Evolutionary conservation across 2,888 invertebrate genomes (phyloP).

Genomic region (Subacronicta megacephala): DNA sequence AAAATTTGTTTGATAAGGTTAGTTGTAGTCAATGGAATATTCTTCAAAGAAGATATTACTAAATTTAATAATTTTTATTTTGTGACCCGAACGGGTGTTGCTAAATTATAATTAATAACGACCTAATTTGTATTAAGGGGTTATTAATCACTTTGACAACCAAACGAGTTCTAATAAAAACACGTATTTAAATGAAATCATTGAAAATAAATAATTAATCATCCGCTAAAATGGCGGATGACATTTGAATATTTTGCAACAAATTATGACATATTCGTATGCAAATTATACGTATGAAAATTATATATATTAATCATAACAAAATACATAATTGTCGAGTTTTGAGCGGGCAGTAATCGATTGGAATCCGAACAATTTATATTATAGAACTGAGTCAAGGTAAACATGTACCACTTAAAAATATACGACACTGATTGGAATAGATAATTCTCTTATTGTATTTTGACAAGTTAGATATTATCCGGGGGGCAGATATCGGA

Average conservation of each 20-base stretch:
- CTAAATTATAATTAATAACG: too few species aligned
- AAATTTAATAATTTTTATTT: too few species aligned
- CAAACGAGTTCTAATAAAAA: not conserved
- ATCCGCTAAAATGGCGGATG: conserved; percentile 1
- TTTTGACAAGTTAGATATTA: conserved; percentile 34
- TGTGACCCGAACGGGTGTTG: too few species aligned
- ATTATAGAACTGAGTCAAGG: conserved; percentile 44
- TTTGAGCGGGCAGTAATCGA: conserved; percentile 5
- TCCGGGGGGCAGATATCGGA: not conserved
- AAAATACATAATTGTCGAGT: conserved; percentile 8
- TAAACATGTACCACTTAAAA: conserved; percentile 18
- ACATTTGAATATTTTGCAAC: conserved; percentile 17
- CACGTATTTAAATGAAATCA: conserved; percentile 13
- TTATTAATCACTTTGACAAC: too few species aligned
- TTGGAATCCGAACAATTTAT: conserved; percentile 30
- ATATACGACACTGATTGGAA: conserved; percentile 20
- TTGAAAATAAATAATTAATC: conserved; percentile 18
- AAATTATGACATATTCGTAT: conserved; percentile 15
- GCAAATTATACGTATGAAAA: too few species aligned
- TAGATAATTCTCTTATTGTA: conserved; percentile 19
- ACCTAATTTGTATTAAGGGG: too few species aligned
- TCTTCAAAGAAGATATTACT: too few species aligned
- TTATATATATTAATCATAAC: conserved; percentile 37
- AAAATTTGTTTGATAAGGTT: too few species aligned
- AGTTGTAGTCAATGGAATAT: too few species aligned